Conservation (phyloP, 1,140 invertebrate genomes). For the Formica selysi region DNA sequence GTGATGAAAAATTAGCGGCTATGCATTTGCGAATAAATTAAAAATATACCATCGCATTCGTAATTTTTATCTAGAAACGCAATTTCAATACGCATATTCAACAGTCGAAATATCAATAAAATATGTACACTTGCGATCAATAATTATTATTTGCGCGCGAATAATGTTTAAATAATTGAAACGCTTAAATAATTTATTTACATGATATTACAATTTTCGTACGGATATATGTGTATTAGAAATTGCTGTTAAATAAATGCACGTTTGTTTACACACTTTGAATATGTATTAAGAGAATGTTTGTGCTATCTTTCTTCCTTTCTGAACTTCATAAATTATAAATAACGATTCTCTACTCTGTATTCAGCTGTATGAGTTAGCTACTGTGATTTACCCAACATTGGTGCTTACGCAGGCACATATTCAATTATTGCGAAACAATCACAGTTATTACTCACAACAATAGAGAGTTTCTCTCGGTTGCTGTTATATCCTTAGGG, state of each 20-base stretch:
- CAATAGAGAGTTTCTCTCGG: slow-evolving; percentile 28
- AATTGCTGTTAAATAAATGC: not conserved
- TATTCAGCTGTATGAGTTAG: not conserved
- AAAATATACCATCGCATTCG: not conserved
- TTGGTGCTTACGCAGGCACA: not conserved
- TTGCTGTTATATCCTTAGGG: slow-evolving; percentile 23
- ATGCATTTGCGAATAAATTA: not conserved
- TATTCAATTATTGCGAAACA: slow-evolving; percentile 41
- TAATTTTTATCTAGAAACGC: not conserved
- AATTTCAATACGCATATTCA: not conserved
- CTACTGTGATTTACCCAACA: not conserved
- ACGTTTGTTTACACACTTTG: not conserved
- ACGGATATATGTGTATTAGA: too few species aligned
- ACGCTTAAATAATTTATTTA: too few species aligned
- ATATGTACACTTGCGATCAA: not conserved
- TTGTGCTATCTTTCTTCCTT: not conserved
- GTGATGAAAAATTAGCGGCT: not conserved
- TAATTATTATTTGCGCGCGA: too few species aligned
- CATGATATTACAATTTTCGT: too few species aligned
- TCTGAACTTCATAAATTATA: not conserved
- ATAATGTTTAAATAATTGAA: too few species aligned
- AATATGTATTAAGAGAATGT: not conserved
- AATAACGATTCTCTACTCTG: not conserved
- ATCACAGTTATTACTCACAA: slow-evolving; percentile 37
- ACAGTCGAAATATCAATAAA: not conserved